Evolutionary conservation across 2,113 vertebrate species (phyloP).

Genomic region (Sclerurus mexicanus): DNA sequence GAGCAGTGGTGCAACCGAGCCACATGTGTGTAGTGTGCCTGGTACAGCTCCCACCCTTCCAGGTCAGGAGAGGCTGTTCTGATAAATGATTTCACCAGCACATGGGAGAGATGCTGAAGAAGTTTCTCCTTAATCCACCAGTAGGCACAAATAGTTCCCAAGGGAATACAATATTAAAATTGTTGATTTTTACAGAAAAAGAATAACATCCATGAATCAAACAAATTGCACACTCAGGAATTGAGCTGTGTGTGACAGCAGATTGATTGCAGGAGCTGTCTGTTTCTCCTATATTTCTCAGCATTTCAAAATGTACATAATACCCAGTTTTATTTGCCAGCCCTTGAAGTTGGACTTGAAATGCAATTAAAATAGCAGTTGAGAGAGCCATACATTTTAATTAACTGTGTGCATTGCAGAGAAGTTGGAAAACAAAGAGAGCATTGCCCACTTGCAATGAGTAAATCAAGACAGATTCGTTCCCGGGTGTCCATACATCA

Average conservation of each 20-base stretch:
- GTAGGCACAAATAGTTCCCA: neutral
- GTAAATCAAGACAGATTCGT: slow-evolving; percentile 8
- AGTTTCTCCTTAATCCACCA: slow-evolving; percentile 9
- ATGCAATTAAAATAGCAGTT: slow-evolving; percentile 39
- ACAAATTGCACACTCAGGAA: slow-evolving; percentile 17
- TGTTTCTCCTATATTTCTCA: neutral
- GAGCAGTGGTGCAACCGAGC: rapidly evolving
- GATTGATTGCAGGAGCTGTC: neutral
- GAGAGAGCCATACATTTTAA: slow-evolving; percentile 56
- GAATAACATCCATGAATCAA: slow-evolving; percentile 40
- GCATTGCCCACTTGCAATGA: neutral
- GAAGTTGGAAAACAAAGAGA: slow-evolving; percentile 25
- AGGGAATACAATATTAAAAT: slow-evolving; percentile 29
- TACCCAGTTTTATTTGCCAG: neutral
- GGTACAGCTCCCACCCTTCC: neutral
- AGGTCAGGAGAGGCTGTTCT: neutral
- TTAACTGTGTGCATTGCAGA: slow-evolving; percentile 9
- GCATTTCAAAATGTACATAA: neutral
- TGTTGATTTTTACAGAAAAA: slow-evolving; percentile 23
- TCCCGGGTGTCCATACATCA: neutral
- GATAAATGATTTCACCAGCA: neutral
- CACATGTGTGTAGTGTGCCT: rapidly evolving
- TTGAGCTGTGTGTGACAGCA: neutral
- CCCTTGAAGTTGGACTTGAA: slow-evolving; percentile 1
- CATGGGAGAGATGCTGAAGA: neutral